These are phyloP conservation scores for Heliconius charithonia DNA, from an alignment of 2,888 invertebrate genomes.

Conservation along the genomic window DNA sequence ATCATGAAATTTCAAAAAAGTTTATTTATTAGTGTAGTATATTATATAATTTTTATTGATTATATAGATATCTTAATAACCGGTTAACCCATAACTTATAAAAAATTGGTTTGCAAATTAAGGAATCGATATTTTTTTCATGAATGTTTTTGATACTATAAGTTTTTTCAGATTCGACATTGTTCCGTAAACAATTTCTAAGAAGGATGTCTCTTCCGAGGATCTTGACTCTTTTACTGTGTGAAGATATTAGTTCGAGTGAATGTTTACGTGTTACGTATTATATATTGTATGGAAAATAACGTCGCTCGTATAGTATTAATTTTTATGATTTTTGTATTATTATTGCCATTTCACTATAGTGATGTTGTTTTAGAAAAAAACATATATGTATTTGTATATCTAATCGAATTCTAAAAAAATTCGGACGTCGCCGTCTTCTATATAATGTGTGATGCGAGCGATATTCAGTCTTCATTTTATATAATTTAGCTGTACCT, in stretches of 20 bases:
- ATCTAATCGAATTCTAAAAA: constrained; percentile 27
- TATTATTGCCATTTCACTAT: constrained; percentile 43
- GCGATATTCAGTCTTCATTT: constrained; percentile 26
- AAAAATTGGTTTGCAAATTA: too few species aligned
- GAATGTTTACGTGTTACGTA: constrained; percentile 32
- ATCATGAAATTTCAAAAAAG: too few species aligned
- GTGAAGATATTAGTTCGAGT: constrained; percentile 40
- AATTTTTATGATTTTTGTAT: constrained; percentile 29
- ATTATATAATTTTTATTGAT: too few species aligned
- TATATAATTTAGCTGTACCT: constrained; percentile 18
- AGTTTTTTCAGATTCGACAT: constrained; percentile 21
- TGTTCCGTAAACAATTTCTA: constrained; percentile 5
- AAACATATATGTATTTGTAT: constrained; percentile 18
- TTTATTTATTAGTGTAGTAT: too few species aligned
- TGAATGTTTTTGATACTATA: constrained; percentile 11
- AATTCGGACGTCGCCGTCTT: constrained; percentile 48
- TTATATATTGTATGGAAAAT: constrained; percentile 3
- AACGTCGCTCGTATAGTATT: constrained; percentile 17
- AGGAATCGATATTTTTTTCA: neutral
- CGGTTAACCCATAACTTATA: too few species aligned
- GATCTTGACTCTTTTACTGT: constrained; percentile 35
- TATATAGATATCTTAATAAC: too few species aligned
- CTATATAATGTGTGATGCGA: constrained; percentile 33
- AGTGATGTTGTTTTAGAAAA: constrained; percentile 38
- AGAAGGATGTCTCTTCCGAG: constrained; percentile 9